Conservation (phyloP, 2,113 vertebrate species). For the Pseudorasbora parva region DNA sequence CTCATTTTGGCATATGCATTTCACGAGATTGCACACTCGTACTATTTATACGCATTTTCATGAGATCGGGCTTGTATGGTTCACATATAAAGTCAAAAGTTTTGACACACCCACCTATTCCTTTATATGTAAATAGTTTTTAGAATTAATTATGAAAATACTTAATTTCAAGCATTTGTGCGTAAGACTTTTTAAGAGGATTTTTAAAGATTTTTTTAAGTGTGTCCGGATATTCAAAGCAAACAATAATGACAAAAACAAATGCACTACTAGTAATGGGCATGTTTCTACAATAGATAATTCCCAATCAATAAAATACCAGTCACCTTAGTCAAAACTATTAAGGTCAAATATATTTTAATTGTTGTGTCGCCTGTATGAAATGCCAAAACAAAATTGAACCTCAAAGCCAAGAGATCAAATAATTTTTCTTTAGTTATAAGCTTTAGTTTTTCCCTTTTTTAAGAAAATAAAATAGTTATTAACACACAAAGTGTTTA, state of each 20-base stretch:
- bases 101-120: neutral
- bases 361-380: neutral
- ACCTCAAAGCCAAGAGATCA: neutral
- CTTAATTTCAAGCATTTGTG: no score
- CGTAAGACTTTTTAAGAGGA: no score
- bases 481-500: constrained; percentile 54
- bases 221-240: no score
- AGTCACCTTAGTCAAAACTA: neutral
- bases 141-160: no score
- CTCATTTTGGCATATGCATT: no score
- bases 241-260: no score
- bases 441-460: neutral
- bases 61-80: no score
- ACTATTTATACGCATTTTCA: no score
- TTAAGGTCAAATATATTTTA: neutral
- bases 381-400: neutral
- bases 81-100: neutral
- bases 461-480: neutral
- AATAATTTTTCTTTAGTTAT: neutral
- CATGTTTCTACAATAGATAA: neutral
- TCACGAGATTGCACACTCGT: no score
- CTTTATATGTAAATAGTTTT: neutral
- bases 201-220: no score
- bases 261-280: no score
- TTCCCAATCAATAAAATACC: neutral